phyloP scores from a whole-genome alignment of 2,888 invertebrate genomes.

The Torymus texanus region DNA sequence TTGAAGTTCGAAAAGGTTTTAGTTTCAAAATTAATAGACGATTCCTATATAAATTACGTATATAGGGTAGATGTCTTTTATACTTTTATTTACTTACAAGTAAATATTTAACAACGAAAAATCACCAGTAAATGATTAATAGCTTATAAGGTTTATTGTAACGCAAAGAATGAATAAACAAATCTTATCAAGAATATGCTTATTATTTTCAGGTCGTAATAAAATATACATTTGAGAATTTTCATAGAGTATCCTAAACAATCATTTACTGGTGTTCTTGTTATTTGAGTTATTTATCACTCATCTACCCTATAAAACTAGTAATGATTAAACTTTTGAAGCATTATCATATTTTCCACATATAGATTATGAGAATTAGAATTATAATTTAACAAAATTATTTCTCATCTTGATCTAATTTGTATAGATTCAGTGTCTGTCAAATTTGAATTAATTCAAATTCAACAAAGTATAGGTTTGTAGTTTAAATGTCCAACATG shows the following conservation, averaged over 20 bases:
- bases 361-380: background rate
- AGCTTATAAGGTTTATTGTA: slow-evolving; percentile 14
- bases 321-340: slow-evolving; percentile 43
- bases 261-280: slow-evolving; percentile 20
- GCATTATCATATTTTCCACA: slow-evolving; percentile 5
- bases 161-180: slow-evolving; percentile 16
- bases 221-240: slow-evolving; percentile 11
- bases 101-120: slow-evolving; percentile 17
- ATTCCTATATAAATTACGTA: slow-evolving; percentile 28
- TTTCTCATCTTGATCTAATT: background rate
- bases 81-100: slow-evolving; percentile 8
- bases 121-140: slow-evolving; percentile 16
- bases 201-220: slow-evolving; percentile 12
- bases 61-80: slow-evolving; percentile 29
- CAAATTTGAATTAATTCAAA: background rate
- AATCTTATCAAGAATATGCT: slow-evolving; percentile 6
- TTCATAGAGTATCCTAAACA: background rate
- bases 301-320: slow-evolving; percentile 43
- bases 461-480: slow-evolving; percentile 5
- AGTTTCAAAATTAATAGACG: slow-evolving; percentile 26
- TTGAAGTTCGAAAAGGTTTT: slow-evolving; percentile 19
- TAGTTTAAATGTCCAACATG: slow-evolving; percentile 3
- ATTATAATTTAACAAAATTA: slow-evolving; percentile 9
- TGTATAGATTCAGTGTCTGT: background rate
- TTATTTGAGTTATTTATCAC: slow-evolving; percentile 28